Base-by-base conservation (phyloP, 2,797 vertebrate species). In the Microhierax caerulescens region DNA sequence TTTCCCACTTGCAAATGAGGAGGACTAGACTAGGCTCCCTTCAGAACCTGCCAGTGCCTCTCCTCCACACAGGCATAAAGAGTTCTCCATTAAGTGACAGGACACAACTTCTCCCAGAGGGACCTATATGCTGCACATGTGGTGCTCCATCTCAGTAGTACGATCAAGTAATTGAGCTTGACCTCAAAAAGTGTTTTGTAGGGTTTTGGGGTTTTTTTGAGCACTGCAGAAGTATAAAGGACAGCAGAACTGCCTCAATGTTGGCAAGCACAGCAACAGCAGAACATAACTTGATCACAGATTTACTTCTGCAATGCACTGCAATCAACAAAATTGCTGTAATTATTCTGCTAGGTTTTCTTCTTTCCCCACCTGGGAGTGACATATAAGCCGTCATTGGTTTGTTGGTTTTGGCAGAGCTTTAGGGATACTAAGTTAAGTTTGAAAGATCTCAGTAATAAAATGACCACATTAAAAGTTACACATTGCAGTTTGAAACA, bases 281-380 rank as follows among this genome's bases (percentile, higher is more conserved):
- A 79, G 75, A 95, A 85, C 72, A 56, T 59, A 87, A 93, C 65
- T 67, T 59, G 39, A 94, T 57, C 88, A 37, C 75, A 90, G 74
- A 92, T 93, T 94, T 95, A 90, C 78, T 93, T 88, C 86, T 96
- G 88, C 79, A 88, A 45, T 51, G 56, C 63, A 78, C 54, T 77
- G 85, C 72, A 96, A 92, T 91, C 94, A 93, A 85, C 84, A 60
- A 83, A 96, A 96, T 72, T 84, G 75, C 86, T 93, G 75, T 83
- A 92, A 95, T 95, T 96, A 90, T 90, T 94, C 92, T 84, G 84
- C 92, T 81, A 51, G 27, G 50, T 92, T 94, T 97, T 88, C 81
- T 86, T 94, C 74, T 92, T 87, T 56, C 37, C 78, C 79, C 84
- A 92, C 90, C 90, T 76, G 85, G 81, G 89, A 94, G 92, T 45